Evolutionary conservation across 2,797 vertebrate species (phyloP).

Genomic region (Parambassis ranga): DNA sequence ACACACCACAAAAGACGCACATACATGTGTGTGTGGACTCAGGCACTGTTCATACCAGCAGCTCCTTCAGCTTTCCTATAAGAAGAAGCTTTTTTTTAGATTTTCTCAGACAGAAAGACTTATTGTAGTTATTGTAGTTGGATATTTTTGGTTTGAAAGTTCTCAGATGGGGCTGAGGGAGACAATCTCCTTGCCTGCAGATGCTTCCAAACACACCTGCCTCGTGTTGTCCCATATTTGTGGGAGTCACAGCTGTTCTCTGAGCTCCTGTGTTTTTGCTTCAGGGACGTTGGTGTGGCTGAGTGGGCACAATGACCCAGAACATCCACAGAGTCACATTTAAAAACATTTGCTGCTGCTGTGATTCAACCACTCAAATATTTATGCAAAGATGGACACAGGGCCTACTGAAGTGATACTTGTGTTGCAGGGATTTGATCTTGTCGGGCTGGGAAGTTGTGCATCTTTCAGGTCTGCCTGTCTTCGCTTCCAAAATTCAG

Average conservation of each 20-base stretch:
- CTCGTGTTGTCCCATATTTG: neutral
- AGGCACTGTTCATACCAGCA: neutral
- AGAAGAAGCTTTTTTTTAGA: neutral
- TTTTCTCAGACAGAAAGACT: neutral
- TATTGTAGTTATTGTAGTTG: neutral
- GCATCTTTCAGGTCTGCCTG: neutral
- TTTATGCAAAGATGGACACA: conserved; percentile 13
- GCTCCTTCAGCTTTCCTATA: neutral
- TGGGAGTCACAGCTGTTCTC: neutral
- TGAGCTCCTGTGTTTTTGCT: neutral
- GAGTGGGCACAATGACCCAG: conserved; percentile 4
- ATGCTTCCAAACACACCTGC: conserved; percentile 4
- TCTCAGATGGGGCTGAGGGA: neutral
- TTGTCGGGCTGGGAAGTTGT: conserved; percentile 9
- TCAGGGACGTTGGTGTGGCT: neutral
- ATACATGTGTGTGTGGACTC: no score
- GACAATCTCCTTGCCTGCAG: neutral
- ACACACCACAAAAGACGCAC: no score
- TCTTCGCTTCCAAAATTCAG: neutral
- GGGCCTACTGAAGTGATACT: neutral
- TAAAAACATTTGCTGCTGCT: conserved; percentile 35
- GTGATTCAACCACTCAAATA: conserved; percentile 23
- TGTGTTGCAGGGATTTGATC: conserved; percentile 6
- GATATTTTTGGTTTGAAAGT: neutral
- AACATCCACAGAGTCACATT: conserved; percentile 18